Base-by-base conservation (phyloP, 2,888 invertebrate genomes). In the Sacculina carcini region DNA sequence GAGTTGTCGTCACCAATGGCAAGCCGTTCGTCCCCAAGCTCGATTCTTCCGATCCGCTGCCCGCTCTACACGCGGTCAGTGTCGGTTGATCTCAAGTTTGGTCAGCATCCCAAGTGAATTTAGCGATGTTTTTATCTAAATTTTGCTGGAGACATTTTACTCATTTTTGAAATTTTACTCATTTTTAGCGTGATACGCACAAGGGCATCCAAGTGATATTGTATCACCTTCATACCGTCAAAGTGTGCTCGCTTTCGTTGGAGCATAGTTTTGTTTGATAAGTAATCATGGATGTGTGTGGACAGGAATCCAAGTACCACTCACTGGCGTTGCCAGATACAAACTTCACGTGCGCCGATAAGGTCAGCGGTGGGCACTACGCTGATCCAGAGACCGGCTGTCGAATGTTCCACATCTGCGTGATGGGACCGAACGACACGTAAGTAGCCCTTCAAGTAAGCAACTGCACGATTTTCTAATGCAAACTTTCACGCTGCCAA, bases 331-430 rank as follows among this genome's bases (percentile, higher is more conserved):
- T 55, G 42, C 58, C 58, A 12, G 55, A 58, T 46, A 62, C 62
- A 5, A 59, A 57, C 44, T 65, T 65, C 56, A 56, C 58, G 19
- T 65, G 65, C 54, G 57, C 55, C 28, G 61, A 59, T 31, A 64
- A 64, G 57, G 59, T 63, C 48, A 59, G 60, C 24, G 65, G 65
- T 9, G 63, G 64, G 12, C 62, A 62, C 53, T 64, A 65, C 54
- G 64, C 64, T 5, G 65, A 65, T 51, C 57, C 59, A 5, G 60
- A 62, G 52, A 58, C 60, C 19, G 62, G 62, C 50, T 65, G 64
- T 51, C 59, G 58, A 44, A 58, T 62, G n/a, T 65, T 63, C 55
- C 64, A 64, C 53, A 63, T 64, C 53, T 65, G 65, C 55, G 60
- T 62, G 2, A 61, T 61, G 53, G 62, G 60, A 38, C 53, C 52